phyloP scores from a whole-genome alignment of 2,797 vertebrate genomes.

The Danionella dracula region DNA sequence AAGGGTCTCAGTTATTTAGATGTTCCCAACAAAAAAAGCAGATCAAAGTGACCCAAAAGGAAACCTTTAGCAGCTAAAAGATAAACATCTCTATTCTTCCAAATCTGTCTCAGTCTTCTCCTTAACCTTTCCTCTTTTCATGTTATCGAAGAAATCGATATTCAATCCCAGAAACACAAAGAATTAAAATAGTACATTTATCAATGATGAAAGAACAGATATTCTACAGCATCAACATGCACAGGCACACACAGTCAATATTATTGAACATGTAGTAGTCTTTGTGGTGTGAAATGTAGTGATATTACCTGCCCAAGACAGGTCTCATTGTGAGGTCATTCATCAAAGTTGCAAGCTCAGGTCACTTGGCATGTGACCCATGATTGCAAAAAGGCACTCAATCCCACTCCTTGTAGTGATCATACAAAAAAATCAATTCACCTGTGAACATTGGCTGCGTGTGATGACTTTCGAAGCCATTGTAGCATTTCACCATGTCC shows the following conservation, averaged over 20 bases:
- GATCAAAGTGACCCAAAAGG: background rate
- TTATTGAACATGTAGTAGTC: slow-evolving; percentile 38
- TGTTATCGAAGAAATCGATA: background rate
- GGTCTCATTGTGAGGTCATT: slow-evolving; percentile 49
- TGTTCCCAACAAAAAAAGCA: background rate
- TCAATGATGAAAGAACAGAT: slow-evolving; percentile 20
- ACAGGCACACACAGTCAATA: slow-evolving; percentile 27
- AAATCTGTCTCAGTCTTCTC: slow-evolving; percentile 37
- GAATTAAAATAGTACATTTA: slow-evolving; percentile 2
- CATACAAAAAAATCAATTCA: slow-evolving; percentile 34
- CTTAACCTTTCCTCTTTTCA: slow-evolving; percentile 24
- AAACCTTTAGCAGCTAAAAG: background rate
- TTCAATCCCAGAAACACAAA: slow-evolving; percentile 11
- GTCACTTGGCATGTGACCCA: slow-evolving; percentile 11
- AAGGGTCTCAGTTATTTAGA: background rate
- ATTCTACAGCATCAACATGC: slow-evolving; percentile 31
- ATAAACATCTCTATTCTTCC: slow-evolving; percentile 14
- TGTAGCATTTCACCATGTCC: slow-evolving; percentile 8
- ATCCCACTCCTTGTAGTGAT: slow-evolving; percentile 31
- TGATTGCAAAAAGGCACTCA: slow-evolving; percentile 36
- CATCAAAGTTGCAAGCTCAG: slow-evolving; percentile 40
- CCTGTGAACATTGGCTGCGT: slow-evolving; percentile 27
- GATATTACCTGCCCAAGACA: slow-evolving; percentile 44
- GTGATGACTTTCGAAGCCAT: background rate
- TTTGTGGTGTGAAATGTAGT: slow-evolving; percentile 44